Evolutionary conservation across 1,140 invertebrate genomes (phyloP), one percentile per base, ranked within the genome.

Genomic region (Drosophila murphyi): DNA sequence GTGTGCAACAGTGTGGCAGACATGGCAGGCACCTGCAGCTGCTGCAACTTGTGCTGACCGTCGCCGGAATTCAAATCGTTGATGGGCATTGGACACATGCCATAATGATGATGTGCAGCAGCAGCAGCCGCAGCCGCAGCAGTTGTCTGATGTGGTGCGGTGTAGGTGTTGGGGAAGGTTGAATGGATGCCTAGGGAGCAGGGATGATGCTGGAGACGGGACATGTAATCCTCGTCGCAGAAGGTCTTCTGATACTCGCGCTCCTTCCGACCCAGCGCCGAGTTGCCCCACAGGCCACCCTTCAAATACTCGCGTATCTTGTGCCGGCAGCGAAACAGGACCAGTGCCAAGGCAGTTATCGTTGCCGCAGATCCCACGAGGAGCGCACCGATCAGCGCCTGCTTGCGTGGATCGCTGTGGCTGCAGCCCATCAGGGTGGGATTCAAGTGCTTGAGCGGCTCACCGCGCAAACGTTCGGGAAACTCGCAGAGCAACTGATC

Each of bases 221-320:
- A 95, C 86, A 96, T 96, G 92, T 96, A 96, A 68, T 97, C 96
- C 82, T 97, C 96, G n/a, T 96, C 96, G 39, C 96, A 96, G 91
- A 96, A 97, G 2, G 96, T 97, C 93, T 97, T 97, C 88, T 97
- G 96, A 85, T 97, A 97, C 83, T 97, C 96, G 65, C 96, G 95
- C 88, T 97, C 96, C 83, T 97, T 97, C 10, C 96, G 94, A 7
- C 95, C 95, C 67, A 96, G 94, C 2, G 95, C 94, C 2, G 96
- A 94, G 83, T 96, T 97, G 65, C 94, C 94, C 96, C 96, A 97
- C 35, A 91, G 51, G 63, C 96, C 96, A 91, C 96, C 96, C 89
- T 97, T 97, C 47, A 97, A 93, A 8, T 96, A 96, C 85, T 97
- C 96, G n/a, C 96, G 95, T 51, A 98, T 95, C 60, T 94, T 93